Percentiles rank a stretch among this genome's conserved stretches.
phyloP scores from a whole-genome alignment of 2,888 invertebrate species.

The Teleogryllus oceanicus region DNA sequence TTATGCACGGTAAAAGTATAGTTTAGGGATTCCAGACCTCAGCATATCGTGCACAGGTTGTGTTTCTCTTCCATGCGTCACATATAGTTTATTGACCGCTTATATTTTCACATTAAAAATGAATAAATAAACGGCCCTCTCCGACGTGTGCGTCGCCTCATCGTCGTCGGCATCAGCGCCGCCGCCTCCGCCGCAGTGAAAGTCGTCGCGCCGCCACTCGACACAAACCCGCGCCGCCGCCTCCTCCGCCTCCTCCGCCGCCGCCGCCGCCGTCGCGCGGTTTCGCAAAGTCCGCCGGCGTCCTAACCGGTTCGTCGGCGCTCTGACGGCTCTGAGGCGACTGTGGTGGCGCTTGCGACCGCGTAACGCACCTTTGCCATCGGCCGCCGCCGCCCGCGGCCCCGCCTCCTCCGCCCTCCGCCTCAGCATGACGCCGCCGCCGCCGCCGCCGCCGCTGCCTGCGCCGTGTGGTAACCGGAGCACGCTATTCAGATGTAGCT shows the following conservation, averaged over 20 bases:
- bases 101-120: too few species aligned
- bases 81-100: too few species aligned
- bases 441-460: neutral
- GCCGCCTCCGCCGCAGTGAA: neutral
- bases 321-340: neutral
- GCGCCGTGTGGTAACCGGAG: neutral
- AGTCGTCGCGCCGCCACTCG: neutral
- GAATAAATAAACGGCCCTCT: too few species aligned
- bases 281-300: constrained; percentile 2
- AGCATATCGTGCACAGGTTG: too few species aligned
- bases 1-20: too few species aligned
- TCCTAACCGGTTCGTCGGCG: neutral
- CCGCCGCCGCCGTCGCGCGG: neutral
- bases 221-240: neutral
- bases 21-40: too few species aligned
- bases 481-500: neutral
- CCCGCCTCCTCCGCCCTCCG: neutral
- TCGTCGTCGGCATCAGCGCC: neutral
- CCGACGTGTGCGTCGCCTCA: too few species aligned
- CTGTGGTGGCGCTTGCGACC: neutral
- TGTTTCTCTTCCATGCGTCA: too few species aligned
- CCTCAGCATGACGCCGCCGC: neutral
- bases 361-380: neutral
- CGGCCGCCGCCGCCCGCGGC: neutral
- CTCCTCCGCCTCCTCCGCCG: neutral